Base-by-base conservation (phyloP, 2,888 invertebrate genomes). In the Microctonus aethiopoides region DNA sequence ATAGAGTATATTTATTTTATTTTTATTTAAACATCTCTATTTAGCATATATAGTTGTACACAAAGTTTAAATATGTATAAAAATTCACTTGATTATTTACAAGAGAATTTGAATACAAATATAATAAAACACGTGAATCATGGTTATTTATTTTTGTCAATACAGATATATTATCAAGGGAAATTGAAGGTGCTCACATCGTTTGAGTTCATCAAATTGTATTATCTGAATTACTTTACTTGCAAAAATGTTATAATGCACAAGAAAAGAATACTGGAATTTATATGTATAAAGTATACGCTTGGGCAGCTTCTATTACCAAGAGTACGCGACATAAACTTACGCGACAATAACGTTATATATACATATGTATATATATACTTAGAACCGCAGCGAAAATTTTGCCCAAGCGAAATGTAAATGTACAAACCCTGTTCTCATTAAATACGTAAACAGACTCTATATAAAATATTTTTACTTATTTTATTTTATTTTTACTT, bases 131-230 rank as follows among this genome's bases (percentile, higher is more conserved):
- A n/a, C n/a, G n/a, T n/a, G n/a, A n/a, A n/a, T n/a, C n/a, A n/a
- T n/a, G n/a, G n/a, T n/a, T n/a, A n/a, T n/a, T n/a, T n/a, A n/a
- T n/a, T n/a, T n/a, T n/a, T n/a, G n/a, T n/a, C n/a, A n/a, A n/a
- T n/a, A n/a, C n/a, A n/a, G n/a, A n/a, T n/a, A n/a, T n/a, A n/a
- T n/a, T n/a, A n/a, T n/a, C n/a, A n/a, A n/a, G n/a, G 60, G 22
- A 36, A 41, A 64, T 36, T 54, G 24, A 54, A 54, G 9, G n/a
- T 20, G 20, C 51, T 5, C 20, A 51, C 16, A 54, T 26, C 56
- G 67, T 62, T 70, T 61, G 54, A 62, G 63, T 70, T 67, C 70
- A 70, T 72, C 68, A 62, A 72, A 72, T 67, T 54, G 63, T 41
- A 65, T 64, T 67, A 66, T 70, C 63, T 64, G 60, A 56, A 72